phyloP scores from a whole-genome alignment of 2,797 vertebrate genomes.

The Sternotherus odoratus region DNA sequence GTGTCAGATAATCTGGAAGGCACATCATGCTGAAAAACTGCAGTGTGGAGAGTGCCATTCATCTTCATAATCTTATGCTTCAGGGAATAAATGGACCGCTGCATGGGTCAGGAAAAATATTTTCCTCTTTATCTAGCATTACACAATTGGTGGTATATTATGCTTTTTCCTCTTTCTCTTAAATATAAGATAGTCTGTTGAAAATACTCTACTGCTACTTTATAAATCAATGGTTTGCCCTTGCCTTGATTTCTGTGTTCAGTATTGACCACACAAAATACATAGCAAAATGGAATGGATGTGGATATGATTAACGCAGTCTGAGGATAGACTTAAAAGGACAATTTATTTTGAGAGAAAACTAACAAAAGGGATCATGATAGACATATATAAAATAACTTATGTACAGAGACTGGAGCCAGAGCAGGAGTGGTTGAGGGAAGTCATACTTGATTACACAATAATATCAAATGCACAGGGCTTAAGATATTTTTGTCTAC shows the following conservation, averaged over 20 bases:
- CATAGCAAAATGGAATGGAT: not conserved
- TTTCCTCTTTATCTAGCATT: slow-evolving; percentile 1
- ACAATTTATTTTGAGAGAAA: not conserved
- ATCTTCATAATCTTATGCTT: slow-evolving; percentile 30
- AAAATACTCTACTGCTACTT: not conserved
- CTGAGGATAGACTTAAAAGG: not conserved
- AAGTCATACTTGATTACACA: not conserved
- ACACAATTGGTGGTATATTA: not conserved
- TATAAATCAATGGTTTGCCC: not conserved
- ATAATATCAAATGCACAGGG: not conserved
- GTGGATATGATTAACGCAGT: not conserved
- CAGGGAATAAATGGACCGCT: not conserved
- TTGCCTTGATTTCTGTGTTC: not conserved
- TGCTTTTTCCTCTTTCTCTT: not conserved
- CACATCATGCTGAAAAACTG: not conserved
- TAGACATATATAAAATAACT: not conserved
- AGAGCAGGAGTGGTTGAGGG: not conserved
- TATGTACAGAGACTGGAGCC: not conserved
- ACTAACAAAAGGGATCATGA: not conserved
- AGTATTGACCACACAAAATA: not conserved
- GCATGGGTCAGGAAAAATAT: slow-evolving; percentile 5
- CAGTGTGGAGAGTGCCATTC: not conserved
- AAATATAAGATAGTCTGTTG: not conserved
- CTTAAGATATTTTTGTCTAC: not conserved
- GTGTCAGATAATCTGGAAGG: not conserved